Percentiles rank a stretch among this genome's conserved stretches.
These are phyloP conservation scores for Oligia fasciuncula DNA, from an alignment of 2,888 invertebrate species.

Conservation along the genomic window DNA sequence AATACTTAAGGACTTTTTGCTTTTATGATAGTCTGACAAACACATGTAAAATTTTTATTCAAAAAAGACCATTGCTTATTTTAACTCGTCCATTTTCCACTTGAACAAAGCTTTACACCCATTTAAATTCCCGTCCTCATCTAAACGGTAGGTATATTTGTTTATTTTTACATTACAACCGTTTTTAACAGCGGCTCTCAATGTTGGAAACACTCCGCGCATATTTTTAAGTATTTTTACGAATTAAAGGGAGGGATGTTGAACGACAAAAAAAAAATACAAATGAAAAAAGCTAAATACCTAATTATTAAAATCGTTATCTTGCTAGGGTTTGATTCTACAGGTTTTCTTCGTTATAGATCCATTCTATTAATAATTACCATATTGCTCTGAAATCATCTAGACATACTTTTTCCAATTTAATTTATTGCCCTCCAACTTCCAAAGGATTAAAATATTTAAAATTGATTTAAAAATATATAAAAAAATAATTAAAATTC, in stretches of 20 bases:
- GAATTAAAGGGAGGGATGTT: neutral
- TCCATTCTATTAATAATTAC: too few relatives aligned
- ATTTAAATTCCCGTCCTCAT: slow-evolving; percentile 59
- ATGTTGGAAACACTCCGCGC: slow-evolving; percentile 18
- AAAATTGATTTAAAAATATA: neutral
- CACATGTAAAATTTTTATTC: slow-evolving; percentile 39
- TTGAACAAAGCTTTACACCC: slow-evolving; percentile 49
- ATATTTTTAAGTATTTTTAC: slow-evolving; percentile 5
- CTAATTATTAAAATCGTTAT: neutral
- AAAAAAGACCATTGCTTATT: slow-evolving; percentile 42
- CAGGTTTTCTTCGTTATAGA: neutral
- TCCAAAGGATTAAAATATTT: neutral
- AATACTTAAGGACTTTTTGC: neutral
- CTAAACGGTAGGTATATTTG: slow-evolving; percentile 55
- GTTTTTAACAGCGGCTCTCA: slow-evolving; percentile 50
- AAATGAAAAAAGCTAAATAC: neutral
- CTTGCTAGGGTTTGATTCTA: neutral
- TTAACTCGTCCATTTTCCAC: slow-evolving; percentile 48
- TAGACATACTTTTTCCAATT: neutral
- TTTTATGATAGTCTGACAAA: slow-evolving; percentile 21
- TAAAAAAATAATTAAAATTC: slow-evolving; percentile 35
- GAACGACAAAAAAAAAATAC: neutral
- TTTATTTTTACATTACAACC: slow-evolving; percentile 62
- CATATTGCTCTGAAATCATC: neutral
- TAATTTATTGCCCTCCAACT: neutral